Base-by-base conservation (phyloP, 2,888 invertebrate genomes). In the Lepidocyrtoides sp. region DNA sequence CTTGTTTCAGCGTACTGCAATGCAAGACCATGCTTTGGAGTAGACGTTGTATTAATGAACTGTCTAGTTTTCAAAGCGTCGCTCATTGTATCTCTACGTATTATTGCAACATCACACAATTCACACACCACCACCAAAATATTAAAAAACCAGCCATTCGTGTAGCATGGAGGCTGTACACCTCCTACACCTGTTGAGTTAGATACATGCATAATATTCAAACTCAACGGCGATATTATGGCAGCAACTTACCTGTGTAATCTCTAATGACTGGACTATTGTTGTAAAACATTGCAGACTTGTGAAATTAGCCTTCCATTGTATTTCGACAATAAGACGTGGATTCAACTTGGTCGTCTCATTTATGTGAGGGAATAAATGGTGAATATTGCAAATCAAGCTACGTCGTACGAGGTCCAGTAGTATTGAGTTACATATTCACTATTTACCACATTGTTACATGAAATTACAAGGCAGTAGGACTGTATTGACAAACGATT, bases 191-290 rank as follows among this genome's bases (percentile, higher is more conserved):
- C 44, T 75, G 75, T 75, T 44, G 23, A 8, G 26, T 5, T 75
- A 26, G 1, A 4, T 26, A 48, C 23, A 26, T 41, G 14, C 17
- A 72, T 20, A 0, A 17, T 7, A 14, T 36, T 48, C 12, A 10
- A 41, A 44, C 23, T 48, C 48, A 41, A 1, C 1, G 17, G 10
- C 0, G 20, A 36, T 26, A 12, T 7, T 12, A 7, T n/a, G 14
- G 69, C n/a, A 48, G 26, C 48, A 48, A 23, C 23, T 7, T n/a
- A 44, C 12, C 75, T 29, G 10, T 48, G 3, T n/a, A n/a, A 26
- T 29, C 41, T 29, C 36, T 77, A 86, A 63, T 86, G 54, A 79
- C 66, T n/a, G 66, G 77, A 57, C 77, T 44, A 87, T 87, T 87
- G 86, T 86, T 86, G 84, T 20, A 82, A 60, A 82, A 82, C 69